Evolutionary conservation across 2,888 invertebrate species (phyloP), one percentile per base, ranked within the genome.

Genomic region (Monoplex corrugatus): DNA sequence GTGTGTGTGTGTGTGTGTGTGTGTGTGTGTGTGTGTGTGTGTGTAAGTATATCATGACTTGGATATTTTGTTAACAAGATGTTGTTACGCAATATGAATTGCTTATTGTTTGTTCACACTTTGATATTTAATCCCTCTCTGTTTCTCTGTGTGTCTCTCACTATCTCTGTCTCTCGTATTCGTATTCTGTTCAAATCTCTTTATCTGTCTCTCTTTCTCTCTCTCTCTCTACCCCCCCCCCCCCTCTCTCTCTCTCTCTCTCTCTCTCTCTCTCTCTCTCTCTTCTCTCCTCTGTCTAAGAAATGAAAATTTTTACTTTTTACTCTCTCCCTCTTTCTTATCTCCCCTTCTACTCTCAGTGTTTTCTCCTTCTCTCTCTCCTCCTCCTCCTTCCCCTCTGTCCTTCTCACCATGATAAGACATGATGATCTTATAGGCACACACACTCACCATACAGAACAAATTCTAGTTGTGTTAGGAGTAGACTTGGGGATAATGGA

Each of bases 321-420:
- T n/a, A n/a, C 28, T 28, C 28, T n/a, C 28, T 28, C 28, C 35
- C 28, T n/a, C 28, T 28, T 35, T 28, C 28, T n/a, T 75, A 8
- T 35, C 35, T 75, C 75, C 28, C 50, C 28, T n/a, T 75, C 35
- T 35, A n/a, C 35, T 75, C 75, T 84, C 50, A 13, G 10, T 50
- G n/a, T n/a, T n/a, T 19, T 50, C 50, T 78, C 87, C 44, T n/a
- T 38, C 87, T 87, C 68, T 40, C 43, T 86, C 68, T 87, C 23
- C 32, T 80, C 87, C 44, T n/a, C 28, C 87, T 87, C 68, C 32
- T n/a, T 86, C 68, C 78, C 23, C 13, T 80, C 44, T 50, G 80
- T 50, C 57, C 28, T 0, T 57, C 82, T 87, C 23, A 13, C 50
- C 19, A 8, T 50, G 10, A 19, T 50, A 50, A 50, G 50, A 13